Conservation (phyloP, 1,140 invertebrate species). For the Sipha flava region DNA sequence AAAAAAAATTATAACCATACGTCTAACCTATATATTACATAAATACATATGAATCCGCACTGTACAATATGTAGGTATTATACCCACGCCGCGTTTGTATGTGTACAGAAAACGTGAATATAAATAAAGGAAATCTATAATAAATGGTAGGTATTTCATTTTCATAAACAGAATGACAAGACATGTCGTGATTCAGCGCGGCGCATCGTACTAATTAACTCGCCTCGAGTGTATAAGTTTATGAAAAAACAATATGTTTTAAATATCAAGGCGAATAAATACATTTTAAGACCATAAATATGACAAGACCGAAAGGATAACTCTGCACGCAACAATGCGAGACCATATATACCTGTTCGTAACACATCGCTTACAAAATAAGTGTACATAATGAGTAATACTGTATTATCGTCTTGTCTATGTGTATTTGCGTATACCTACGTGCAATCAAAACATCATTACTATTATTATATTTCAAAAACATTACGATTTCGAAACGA, state of each 20-base stretch:
- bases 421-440: neutral
- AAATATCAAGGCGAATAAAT: conserved; percentile 7
- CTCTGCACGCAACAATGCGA: neutral
- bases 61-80: too few species aligned
- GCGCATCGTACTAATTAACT: neutral
- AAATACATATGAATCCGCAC: too few species aligned
- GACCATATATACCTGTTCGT: neutral
- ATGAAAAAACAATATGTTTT: neutral
- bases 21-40: too few species aligned
- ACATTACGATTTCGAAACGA: neutral
- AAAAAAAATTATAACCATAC: too few species aligned
- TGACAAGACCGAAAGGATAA: neutral
- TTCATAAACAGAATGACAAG: too few species aligned
- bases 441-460: neutral
- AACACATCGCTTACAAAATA: too few species aligned
- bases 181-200: neutral
- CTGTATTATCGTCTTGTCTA: neutral
- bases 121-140: too few species aligned
- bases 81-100: neutral
- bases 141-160: too few species aligned
- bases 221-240: neutral
- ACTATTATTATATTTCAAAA: neutral
- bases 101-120: neutral
- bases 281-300: neutral
- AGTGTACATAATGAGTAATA: too few species aligned